Evolutionary conservation across 2,797 vertebrate species (phyloP), one percentile per base, ranked within the genome.

Genomic region (Arnoldichthys spilopterus): DNA sequence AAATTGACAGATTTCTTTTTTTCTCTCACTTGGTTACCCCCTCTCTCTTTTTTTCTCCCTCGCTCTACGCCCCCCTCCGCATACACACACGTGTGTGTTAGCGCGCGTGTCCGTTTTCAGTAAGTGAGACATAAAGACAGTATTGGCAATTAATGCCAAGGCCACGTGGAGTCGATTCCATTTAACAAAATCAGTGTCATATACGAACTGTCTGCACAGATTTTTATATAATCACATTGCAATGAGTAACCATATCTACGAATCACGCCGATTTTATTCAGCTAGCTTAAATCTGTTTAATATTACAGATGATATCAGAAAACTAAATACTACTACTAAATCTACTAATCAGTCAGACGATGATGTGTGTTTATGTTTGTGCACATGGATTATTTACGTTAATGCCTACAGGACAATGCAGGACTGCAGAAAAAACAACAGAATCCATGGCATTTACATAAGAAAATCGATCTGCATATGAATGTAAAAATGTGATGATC

Each of bases 1-100:
- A n/a, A 96, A 96, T 95, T 97, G 96, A 98, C 96, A 97, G 95
- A 90, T 92, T 90, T 89, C 89, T 54, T 37, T 63, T 56, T 59
- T 68, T 32, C 62, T 75, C 49, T 47, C 37, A 24, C 32, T 58
- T 20, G 34, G 18, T 58, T 49, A 40, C 40, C 26, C 70, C 22
- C 37, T 51, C 24, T 62, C 59, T 51, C 47, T 40, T 3, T 77
- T 24, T 72, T 37, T 28, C 67, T 51, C 30, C 22, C 51, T 56
- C 28, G 34, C 53, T 72, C 34, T 72, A 12, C 28, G 22, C 28
- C 53, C 43, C 3, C 58, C 32, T 72, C 54, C n/a, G 22, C 51
- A n/a, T 6, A n/a, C 49, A 51, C 49, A 51, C 49, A 51, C 49
- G 20, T 20, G 49, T 20, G 28, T 61, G 58, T 20, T 59, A 0